Percentiles rank a stretch among this genome's conserved stretches.
phyloP scores from a whole-genome alignment of 1,140 invertebrate species.

The Drosophila repleta region DNA sequence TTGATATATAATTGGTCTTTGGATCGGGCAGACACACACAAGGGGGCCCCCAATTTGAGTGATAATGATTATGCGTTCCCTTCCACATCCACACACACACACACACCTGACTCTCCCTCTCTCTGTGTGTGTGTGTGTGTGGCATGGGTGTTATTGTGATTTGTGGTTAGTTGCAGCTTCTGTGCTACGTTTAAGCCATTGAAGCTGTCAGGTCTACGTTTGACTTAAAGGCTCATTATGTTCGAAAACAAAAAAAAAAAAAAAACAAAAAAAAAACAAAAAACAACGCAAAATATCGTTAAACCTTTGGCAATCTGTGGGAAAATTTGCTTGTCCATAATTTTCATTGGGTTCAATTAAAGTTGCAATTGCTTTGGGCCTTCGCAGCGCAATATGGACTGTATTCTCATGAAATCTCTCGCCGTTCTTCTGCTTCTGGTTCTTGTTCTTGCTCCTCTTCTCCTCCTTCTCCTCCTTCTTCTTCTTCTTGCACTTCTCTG shows the following conservation, averaged over 20 bases:
- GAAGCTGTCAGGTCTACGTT: slow-evolving; percentile 76
- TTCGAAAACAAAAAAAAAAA: slow-evolving; percentile 20
- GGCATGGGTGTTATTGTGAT: slow-evolving; percentile 68
- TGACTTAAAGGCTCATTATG: slow-evolving; percentile 78
- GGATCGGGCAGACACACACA: slow-evolving; percentile 24
- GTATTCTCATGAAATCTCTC: slow-evolving; percentile 42
- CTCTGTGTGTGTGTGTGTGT: slow-evolving; percentile 21
- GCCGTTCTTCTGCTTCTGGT: slow-evolving; percentile 40
- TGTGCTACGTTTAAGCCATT: slow-evolving; percentile 78
- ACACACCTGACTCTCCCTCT: not conserved
- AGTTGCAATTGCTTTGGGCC: slow-evolving; percentile 38
- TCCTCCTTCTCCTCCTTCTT: too few species aligned
- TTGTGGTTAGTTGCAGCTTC: slow-evolving; percentile 79
- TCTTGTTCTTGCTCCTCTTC: too few species aligned
- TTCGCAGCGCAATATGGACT: slow-evolving; percentile 57
- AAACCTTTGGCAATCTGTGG: slow-evolving; percentile 71
- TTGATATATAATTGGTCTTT: slow-evolving; percentile 70
- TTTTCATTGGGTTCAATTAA: slow-evolving; percentile 75
- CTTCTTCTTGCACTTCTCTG: too few species aligned
- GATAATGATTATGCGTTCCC: slow-evolving; percentile 78
- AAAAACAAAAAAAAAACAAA: slow-evolving; percentile 17
- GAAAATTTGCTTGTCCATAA: slow-evolving; percentile 74
- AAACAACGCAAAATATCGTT: slow-evolving; percentile 53
- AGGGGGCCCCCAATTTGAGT: slow-evolving; percentile 72
- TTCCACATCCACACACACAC: slow-evolving; percentile 1